Percentiles rank a stretch among this genome's conserved stretches.
Conservation (phyloP, 2,113 vertebrate species). For the Tor tambroides region DNA sequence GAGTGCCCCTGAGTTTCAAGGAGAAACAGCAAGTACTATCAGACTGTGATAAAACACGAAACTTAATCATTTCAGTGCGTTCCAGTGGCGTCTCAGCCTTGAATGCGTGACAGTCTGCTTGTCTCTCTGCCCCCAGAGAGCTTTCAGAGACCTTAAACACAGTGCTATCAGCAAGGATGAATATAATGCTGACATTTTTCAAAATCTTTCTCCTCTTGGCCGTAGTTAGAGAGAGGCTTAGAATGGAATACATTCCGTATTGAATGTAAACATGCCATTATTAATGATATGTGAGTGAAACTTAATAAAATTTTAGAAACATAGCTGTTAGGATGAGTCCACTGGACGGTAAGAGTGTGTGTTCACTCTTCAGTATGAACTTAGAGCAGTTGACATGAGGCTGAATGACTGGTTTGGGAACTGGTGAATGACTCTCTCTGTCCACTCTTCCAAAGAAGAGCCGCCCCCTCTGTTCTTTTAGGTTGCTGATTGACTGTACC, state of each 20-base stretch:
- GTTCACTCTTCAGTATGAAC: conserved; percentile 51
- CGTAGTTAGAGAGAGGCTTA: not conserved
- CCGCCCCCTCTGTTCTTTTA: conserved; percentile 22
- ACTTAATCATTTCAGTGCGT: conserved; percentile 17
- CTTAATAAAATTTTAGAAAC: not conserved
- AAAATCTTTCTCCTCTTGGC: not conserved
- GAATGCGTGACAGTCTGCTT: conserved; percentile 24
- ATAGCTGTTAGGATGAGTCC: not conserved
- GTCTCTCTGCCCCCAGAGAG: not conserved
- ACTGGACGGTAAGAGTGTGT: not conserved
- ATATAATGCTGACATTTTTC: conserved; percentile 20
- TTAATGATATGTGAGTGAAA: not conserved
- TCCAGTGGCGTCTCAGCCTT: conserved; percentile 9
- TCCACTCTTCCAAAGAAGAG: conserved; percentile 59
- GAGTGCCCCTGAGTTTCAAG: conserved; percentile 46
- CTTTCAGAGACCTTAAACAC: conserved; percentile 18
- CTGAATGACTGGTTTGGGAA: conserved; percentile 75
- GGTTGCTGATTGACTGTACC: not conserved
- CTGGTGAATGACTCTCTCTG: conserved; percentile 73
- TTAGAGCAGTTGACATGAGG: conserved; percentile 61
- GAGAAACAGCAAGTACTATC: conserved; percentile 30
- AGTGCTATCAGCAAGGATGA: conserved; percentile 19
- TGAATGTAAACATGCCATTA: not conserved
- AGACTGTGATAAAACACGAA: conserved; percentile 29
- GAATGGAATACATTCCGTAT: not conserved